phyloP scores from a whole-genome alignment of 2,888 invertebrate genomes.

The Rhorus exstirpatorius region DNA sequence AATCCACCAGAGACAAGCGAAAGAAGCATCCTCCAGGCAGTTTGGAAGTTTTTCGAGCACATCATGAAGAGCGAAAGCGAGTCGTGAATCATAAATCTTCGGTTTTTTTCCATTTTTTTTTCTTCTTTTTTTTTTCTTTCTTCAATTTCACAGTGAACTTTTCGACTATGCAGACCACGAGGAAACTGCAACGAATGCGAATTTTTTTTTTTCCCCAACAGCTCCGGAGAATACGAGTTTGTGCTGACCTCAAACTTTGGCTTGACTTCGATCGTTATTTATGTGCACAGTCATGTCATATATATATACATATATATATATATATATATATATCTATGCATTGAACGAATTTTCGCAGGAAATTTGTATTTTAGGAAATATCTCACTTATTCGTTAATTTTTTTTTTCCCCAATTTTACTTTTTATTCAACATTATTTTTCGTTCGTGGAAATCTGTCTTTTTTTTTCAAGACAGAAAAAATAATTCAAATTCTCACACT shows the following conservation, averaged over 20 bases:
- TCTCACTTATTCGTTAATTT: constrained; percentile 26
- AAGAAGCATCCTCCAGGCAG: constrained; percentile 51
- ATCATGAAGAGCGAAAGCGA: constrained; percentile 55
- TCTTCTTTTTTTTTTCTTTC: constrained; percentile 42
- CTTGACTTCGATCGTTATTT: constrained; percentile 61
- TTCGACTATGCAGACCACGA: constrained; percentile 66
- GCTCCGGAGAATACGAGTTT: constrained; percentile 74
- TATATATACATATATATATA: neutral
- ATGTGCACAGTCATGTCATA: neutral
- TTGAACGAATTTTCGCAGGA: neutral
- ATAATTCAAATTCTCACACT: no score
- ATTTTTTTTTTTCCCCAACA: no score
- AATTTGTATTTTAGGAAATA: no score
- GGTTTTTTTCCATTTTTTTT: no score
- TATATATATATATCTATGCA: neutral
- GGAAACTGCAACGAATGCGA: constrained; percentile 78
- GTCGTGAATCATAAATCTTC: constrained; percentile 54
- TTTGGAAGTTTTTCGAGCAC: constrained; percentile 77
- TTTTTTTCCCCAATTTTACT: no score
- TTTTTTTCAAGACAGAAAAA: no score
- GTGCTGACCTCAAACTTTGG: constrained; percentile 77
- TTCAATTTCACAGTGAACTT: constrained; percentile 74
- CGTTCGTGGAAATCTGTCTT: no score
- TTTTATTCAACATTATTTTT: no score
- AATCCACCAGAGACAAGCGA: constrained; percentile 53